Evolutionary conservation across 1,140 invertebrate species (phyloP), one percentile per base, ranked within the genome.

Genomic region (Ooceraea biroi): DNA sequence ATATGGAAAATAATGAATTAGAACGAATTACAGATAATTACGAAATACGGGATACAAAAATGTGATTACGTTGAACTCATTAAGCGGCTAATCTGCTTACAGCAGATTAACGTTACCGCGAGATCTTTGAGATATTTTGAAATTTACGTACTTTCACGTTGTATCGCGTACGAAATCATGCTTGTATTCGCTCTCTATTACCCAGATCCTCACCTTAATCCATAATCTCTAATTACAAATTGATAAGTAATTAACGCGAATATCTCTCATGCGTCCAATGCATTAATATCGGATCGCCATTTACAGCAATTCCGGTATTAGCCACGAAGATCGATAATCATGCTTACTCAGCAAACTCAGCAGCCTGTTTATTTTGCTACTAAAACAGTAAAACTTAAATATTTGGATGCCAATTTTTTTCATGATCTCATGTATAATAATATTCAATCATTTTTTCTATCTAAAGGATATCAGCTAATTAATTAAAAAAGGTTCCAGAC

Each of bases 191-290:
- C 61, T 77, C 27, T 44, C 63, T 19, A 57, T 71, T 80, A 80
- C 50, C 22, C 10, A 80, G 69, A 80, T 71, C 65, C 65, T 71
- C 76, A 57, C 36, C 76, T 80, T 80, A 80, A 80, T 80, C 76
- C 76, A 30, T 80, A 80, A 80, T 80, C 65, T 65, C 65, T 80
- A 80, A 80, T 80, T 80, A 71, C 76, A 80, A 80, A 80, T 80
- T 80, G 65, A 80, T 80, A 80, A 80, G 65, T 80, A 80, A 80
- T 80, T 80, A 80, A 80, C 50, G 76, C 69, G 76, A 69, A 80
- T 80, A 80, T 80, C 65, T 65, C 66, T 80, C 65, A 80, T 50
- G 50, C 50, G 65, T 22, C 44, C 76, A 17, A 80, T 71, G 19
- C 76, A 80, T 80, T 80, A 80, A 80, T 80, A 80, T 69, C 48